These are phyloP conservation scores for Phylloscopus collybita DNA, from an alignment of 2,797 vertebrate species.

Conservation along the genomic window DNA sequence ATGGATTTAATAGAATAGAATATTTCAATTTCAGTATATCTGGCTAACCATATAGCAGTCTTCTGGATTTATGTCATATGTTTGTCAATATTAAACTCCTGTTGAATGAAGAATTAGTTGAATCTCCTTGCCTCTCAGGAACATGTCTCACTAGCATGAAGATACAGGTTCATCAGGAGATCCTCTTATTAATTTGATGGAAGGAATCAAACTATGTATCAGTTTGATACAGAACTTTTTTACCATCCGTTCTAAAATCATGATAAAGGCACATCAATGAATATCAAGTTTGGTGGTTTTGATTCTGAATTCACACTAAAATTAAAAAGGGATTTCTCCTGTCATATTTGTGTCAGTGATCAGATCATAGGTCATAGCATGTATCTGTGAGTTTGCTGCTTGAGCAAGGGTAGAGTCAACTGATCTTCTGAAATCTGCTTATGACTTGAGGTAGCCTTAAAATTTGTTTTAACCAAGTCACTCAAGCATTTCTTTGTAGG, in stretches of 20 bases:
- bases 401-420: neutral
- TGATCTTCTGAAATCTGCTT: neutral
- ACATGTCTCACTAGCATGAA: neutral
- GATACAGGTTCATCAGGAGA: neutral
- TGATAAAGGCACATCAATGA: neutral
- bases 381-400: neutral
- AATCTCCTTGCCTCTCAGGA: neutral
- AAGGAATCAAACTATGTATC: neutral
- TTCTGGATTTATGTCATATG: neutral
- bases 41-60: neutral
- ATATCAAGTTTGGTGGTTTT: neutral
- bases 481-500: neutral
- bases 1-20: neutral
- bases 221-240: neutral
- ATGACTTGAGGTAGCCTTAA: neutral
- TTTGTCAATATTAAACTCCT: neutral
- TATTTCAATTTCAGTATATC: neutral
- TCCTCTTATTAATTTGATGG: neutral
- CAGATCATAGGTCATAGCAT: neutral
- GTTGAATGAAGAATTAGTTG: neutral
- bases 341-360: neutral
- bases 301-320: neutral
- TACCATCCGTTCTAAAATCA: neutral
- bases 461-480: neutral
- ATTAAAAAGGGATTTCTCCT: neutral